phyloP scores from a whole-genome alignment of 2,888 invertebrate species.

The Pristionchus exspectatus region DNA sequence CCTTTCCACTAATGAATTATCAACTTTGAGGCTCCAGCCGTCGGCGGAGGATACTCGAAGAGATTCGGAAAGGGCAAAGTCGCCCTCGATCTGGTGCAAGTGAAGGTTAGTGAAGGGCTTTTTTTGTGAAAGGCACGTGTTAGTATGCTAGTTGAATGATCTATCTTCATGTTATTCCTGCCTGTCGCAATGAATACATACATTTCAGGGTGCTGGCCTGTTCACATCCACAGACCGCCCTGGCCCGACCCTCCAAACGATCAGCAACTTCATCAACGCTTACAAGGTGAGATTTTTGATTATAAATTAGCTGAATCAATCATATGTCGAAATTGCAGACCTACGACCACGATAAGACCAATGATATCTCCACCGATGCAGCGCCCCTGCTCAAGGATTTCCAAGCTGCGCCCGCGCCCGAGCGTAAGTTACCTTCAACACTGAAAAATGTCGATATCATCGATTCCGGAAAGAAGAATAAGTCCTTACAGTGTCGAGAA shows the following conservation, averaged over 20 bases:
- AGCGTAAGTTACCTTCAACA: not conserved
- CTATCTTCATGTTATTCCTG: no score
- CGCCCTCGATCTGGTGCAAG: not conserved
- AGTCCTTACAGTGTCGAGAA: constrained; percentile 62
- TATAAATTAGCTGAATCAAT: not conserved
- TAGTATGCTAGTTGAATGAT: not conserved
- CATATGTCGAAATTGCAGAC: constrained; percentile 1
- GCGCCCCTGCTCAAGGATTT: constrained; percentile 42
- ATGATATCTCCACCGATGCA: not conserved
- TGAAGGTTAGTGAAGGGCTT: constrained; percentile 22
- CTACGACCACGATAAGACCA: not conserved
- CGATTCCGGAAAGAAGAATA: not conserved
- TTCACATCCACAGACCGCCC: constrained; percentile 71
- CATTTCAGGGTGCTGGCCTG: constrained; percentile 64
- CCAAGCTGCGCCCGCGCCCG: not conserved
- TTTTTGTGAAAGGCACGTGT: no score
- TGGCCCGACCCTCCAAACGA: constrained; percentile 72
- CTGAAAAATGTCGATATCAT: no score
- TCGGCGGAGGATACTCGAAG: constrained; percentile 43
- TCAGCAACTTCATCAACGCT: constrained; percentile 68
- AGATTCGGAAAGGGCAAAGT: not conserved
- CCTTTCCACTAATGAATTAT: no score
- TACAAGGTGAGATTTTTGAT: not conserved
- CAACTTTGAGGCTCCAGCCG: not conserved
- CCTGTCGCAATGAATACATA: no score